A percentile compares a stretch with the other conserved stretches of the same genome.
Evolutionary conservation across 2,113 vertebrate genomes (phyloP).

Genomic region (Gymnarchus niloticus): DNA sequence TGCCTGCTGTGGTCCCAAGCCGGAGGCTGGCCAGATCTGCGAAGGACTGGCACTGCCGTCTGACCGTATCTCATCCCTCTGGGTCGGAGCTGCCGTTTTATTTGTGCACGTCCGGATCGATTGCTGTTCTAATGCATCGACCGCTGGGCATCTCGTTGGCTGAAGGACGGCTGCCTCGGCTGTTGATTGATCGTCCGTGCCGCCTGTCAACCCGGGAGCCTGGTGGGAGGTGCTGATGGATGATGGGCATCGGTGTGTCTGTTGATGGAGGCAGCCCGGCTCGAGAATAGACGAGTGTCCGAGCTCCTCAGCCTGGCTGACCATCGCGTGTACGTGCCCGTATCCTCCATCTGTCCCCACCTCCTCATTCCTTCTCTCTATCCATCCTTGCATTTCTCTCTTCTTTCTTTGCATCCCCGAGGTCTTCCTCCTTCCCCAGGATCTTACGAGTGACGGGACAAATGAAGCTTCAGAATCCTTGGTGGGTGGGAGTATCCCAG

Average conservation of each 20-base stretch:
- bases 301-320: no score
- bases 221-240: constrained; percentile 46
- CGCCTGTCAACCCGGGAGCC: constrained; percentile 47
- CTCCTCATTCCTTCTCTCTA: constrained; percentile 8
- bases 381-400: background rate
- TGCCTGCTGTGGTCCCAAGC: background rate
- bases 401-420: background rate
- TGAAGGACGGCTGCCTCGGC: constrained; percentile 36
- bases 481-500: no score
- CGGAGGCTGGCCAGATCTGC: background rate
- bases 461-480: no score
- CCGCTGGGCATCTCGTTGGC: constrained; percentile 8
- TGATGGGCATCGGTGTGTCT: constrained; percentile 30
- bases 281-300: no score
- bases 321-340: no score
- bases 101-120: constrained; percentile 19
- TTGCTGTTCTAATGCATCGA: constrained; percentile 39
- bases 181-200: constrained; percentile 53
- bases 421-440: no score
- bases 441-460: no score
- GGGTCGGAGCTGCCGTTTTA: no score
- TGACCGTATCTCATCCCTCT: background rate
- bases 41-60: background rate
- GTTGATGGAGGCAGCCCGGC: no score
- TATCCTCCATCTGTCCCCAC: background rate